These are phyloP conservation scores for Haemorhous mexicanus DNA, from an alignment of 2,113 vertebrate species.

Conservation along the genomic window DNA sequence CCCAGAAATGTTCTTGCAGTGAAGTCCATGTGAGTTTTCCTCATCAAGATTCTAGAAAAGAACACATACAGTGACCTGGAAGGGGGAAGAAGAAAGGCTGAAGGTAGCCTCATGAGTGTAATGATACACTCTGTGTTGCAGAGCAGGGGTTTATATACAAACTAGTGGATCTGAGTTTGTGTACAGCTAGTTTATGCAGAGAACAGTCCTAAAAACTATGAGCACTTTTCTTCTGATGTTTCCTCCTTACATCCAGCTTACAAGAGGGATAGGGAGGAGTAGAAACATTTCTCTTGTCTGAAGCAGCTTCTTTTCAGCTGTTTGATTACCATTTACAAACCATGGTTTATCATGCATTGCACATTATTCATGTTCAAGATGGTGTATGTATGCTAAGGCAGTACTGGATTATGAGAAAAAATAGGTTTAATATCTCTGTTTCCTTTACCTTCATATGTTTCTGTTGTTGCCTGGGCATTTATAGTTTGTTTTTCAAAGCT, in stretches of 20 bases:
- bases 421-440: neutral
- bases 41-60: neutral
- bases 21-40: neutral
- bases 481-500: neutral
- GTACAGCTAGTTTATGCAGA: neutral
- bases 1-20: neutral
- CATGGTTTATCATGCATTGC: neutral
- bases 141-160: neutral
- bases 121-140: neutral
- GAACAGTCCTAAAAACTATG: neutral
- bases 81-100: neutral
- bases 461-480: neutral
- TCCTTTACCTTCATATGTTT: neutral
- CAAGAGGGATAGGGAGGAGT: rapidly evolving
- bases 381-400: neutral
- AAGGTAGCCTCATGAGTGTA: neutral
- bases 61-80: neutral
- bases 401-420: neutral
- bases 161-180: neutral
- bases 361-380: neutral
- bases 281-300: neutral
- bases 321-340: neutral
- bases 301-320: neutral
- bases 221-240: neutral
- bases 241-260: no score